Base-by-base conservation (phyloP, 2,888 invertebrate genomes). In the Muscina levida region DNA sequence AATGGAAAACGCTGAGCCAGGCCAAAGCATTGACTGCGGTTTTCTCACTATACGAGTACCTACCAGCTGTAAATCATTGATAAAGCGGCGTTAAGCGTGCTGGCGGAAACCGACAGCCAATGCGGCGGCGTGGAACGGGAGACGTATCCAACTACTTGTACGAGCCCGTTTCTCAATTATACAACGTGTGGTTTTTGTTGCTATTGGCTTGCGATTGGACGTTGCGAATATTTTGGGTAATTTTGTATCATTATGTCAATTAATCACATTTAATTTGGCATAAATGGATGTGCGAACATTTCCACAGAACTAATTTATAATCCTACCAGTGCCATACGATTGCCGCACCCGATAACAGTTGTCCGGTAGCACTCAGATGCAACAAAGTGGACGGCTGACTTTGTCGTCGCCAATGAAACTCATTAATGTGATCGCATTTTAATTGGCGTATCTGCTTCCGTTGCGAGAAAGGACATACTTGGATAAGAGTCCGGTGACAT, bases 181-280 rank as follows among this genome's bases (percentile, higher is more conserved):
- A 65, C 72, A 44, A 22, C 65, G 51, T 15, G 17, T 39, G 51
- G 26, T 57, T 59, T 22, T 19, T 17, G 31, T 68, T 72, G 31
- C 0, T 65, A 22, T 42, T 13, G 31, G 31, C 48, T 75, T 57
- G 31, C 31, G 75, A 70, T 72, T 82, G 83, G 76, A 80, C 79
- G 74, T 70, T 56, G 82, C 82, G 82, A 84, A 82, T 83, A 84
- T 79, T 83, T 84, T 77, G 77, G 83, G 84, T 77, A 83, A 85
- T 85, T 85, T 82, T 79, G 77, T 79, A 83, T 81, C 83, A 85
- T 85, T 84, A 83, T 83, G 84, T 84, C 84, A 84, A 84, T 85
- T 83, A 83, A 83, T 83, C 83, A 82, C 78, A 80, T 84, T 84
- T 84, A 84, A 84, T 83, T 82, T 83, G 83, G 82, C 82, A 83